These are phyloP conservation scores for Tichodroma muraria DNA, from an alignment of 2,113 vertebrate species.

Conservation along the genomic window DNA sequence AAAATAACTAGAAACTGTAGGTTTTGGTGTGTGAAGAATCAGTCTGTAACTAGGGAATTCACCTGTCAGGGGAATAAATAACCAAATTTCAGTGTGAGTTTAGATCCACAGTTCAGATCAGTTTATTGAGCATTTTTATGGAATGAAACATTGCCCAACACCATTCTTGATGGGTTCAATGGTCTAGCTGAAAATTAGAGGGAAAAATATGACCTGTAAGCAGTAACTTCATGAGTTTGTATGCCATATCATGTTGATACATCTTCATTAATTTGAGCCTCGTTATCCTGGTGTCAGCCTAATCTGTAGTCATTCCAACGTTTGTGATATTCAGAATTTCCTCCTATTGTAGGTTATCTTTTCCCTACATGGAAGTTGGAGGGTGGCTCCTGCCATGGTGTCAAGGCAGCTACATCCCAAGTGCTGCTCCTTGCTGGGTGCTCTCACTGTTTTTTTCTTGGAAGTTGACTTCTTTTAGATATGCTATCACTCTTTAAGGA, in stretches of 20 bases:
- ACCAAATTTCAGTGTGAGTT: not conserved
- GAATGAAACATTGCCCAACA: no score
- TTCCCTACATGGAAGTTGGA: not conserved
- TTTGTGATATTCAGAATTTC: not conserved
- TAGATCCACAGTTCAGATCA: not conserved
- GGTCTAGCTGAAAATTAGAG: not conserved
- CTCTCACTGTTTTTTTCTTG: not conserved
- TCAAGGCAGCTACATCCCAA: not conserved
- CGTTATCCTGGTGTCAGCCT: not conserved
- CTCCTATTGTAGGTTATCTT: not conserved
- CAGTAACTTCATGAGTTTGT: no score
- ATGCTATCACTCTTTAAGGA: not conserved
- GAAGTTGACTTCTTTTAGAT: not conserved
- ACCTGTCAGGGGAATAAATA: not conserved
- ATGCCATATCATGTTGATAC: rapidly evolving
- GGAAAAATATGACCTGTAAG: rapidly evolving
- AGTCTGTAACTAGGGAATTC: not conserved
- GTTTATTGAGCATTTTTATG: not conserved
- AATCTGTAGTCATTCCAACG: rapidly evolving
- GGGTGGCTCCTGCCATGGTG: not conserved
- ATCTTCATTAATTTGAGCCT: not conserved
- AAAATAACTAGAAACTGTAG: not conserved
- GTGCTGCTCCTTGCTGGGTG: not conserved
- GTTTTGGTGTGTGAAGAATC: not conserved
- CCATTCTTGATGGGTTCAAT: not conserved